A percentile compares a stretch with the other conserved stretches of the same genome.
Evolutionary conservation across 2,888 invertebrate genomes (phyloP).

Genomic region (Epinotia ramella): DNA sequence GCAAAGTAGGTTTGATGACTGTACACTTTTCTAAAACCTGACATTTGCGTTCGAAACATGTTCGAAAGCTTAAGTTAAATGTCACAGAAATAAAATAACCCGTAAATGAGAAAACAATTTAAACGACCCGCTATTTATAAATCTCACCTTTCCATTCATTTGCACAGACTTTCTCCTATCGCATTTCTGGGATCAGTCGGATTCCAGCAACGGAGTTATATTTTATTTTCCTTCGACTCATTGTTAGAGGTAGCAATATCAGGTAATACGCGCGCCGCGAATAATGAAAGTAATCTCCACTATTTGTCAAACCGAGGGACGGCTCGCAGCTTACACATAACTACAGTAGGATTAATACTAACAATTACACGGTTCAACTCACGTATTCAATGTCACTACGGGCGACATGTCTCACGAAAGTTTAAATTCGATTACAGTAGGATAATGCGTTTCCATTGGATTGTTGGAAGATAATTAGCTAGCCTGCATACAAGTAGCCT

Average conservation of each 20-base stretch:
- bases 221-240: conserved; percentile 57
- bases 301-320: conserved; percentile 69
- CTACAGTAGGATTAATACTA: conserved; percentile 41
- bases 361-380: too few species aligned
- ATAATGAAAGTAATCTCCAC: conserved; percentile 72
- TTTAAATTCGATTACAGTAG: too few species aligned
- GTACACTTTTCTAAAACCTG: background rate
- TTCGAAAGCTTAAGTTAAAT: conserved; percentile 20
- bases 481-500: too few species aligned
- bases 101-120: conserved; percentile 25
- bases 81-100: conserved; percentile 17
- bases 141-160: conserved; percentile 44
- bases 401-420: too few species aligned
- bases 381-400: too few species aligned
- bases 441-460: too few species aligned
- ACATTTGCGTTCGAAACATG: conserved; percentile 6
- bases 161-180: conserved; percentile 42
- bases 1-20: background rate
- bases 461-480: too few species aligned
- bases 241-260: conserved; percentile 63
- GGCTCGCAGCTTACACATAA: conserved; percentile 44
- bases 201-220: conserved; percentile 33
- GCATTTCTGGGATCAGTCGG: conserved; percentile 26
- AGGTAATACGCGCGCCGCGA: conserved; percentile 60
- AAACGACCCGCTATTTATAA: conserved; percentile 38